Conservation (phyloP, 2,888 invertebrate species). For the Cantharis rufa region DNA sequence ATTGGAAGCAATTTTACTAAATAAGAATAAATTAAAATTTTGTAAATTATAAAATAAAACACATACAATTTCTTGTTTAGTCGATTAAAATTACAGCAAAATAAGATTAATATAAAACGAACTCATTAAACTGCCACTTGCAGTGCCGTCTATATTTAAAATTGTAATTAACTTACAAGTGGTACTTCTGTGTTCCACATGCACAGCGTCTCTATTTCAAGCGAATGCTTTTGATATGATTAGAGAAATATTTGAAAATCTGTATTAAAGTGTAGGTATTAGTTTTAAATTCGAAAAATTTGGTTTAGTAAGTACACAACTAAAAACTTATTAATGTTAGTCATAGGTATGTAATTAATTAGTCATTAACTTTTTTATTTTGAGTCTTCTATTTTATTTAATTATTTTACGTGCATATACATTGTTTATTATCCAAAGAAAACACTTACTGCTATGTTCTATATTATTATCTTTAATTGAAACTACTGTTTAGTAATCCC, state of each 20-base stretch:
- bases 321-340: background rate
- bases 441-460: too few relatives aligned
- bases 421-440: too few relatives aligned
- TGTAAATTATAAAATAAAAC: background rate
- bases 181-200: conserved; percentile 36
- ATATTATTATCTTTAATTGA: too few relatives aligned
- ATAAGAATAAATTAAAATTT: background rate
- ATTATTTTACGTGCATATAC: too few relatives aligned
- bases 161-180: conserved; percentile 48
- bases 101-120: conserved; percentile 45
- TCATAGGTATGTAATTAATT: too few relatives aligned
- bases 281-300: background rate
- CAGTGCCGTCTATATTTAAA: conserved; percentile 49
- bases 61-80: conserved; percentile 9
- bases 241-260: conserved; percentile 17
- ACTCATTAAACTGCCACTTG: conserved; percentile 49
- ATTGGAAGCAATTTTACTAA: background rate
- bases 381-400: too few relatives aligned
- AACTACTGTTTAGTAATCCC: too few relatives aligned
- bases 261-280: conserved; percentile 2
- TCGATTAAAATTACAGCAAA: conserved; percentile 12
- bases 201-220: conserved; percentile 11
- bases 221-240: conserved; percentile 14
- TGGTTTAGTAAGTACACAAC: background rate
- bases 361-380: too few relatives aligned